These are phyloP conservation scores for Lasius fuliginosus DNA, from an alignment of 2,888 invertebrate species.

Conservation along the genomic window DNA sequence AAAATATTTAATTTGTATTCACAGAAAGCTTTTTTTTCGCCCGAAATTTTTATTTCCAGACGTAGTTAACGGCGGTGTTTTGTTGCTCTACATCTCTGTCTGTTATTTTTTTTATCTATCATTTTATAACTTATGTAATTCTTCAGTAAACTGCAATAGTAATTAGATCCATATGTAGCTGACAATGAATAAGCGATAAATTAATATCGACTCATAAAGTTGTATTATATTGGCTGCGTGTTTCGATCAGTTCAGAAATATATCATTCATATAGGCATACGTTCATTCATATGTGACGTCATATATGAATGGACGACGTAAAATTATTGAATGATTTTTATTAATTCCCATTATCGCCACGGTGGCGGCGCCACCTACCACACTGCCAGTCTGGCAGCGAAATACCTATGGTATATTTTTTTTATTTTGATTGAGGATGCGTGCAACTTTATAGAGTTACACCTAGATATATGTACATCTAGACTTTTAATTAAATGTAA, in stretches of 20 bases:
- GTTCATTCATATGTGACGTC: not conserved
- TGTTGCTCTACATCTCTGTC: not conserved
- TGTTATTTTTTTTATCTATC: not conserved
- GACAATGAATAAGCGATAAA: not conserved
- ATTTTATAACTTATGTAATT: not conserved
- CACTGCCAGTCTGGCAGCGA: not conserved
- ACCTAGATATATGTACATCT: too few relatives aligned
- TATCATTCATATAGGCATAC: not conserved
- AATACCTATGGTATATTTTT: not conserved
- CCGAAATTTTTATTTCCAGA: not conserved
- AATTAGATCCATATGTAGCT: not conserved
- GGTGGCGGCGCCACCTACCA: too few relatives aligned
- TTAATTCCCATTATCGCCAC: too few relatives aligned
- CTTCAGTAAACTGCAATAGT: not conserved
- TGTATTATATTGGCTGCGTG: too few relatives aligned
- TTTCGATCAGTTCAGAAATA: not conserved
- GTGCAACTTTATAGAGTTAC: not conserved
- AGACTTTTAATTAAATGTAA: too few relatives aligned
- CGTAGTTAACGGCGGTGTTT: not conserved
- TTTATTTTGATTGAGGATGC: not conserved
- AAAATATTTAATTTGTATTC: conserved; percentile 11
- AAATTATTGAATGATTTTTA: not conserved
- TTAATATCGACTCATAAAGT: not conserved
- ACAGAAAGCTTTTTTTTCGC: not conserved
- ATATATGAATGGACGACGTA: not conserved